Conservation (phyloP, 2,113 vertebrate species). For the Coptodon rendalli region DNA sequence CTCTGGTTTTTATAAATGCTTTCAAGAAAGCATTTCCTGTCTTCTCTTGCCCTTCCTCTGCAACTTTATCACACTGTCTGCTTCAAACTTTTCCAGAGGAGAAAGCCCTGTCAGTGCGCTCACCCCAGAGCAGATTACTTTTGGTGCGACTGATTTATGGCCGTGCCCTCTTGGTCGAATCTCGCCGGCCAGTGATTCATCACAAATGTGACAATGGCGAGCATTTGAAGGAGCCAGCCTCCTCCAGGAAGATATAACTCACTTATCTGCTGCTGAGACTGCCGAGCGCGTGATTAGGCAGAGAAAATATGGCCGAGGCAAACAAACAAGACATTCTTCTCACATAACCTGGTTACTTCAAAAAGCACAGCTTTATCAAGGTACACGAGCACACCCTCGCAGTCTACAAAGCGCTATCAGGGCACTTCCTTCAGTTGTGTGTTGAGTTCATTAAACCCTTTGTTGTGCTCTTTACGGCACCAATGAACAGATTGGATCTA, state of each 20-base stretch:
- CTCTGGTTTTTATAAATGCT: not conserved
- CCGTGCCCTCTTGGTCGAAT: constrained; percentile 7
- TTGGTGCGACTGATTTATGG: constrained; percentile 35
- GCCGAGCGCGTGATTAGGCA: constrained; percentile 16
- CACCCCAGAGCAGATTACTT: not conserved
- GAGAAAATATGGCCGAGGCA: constrained; percentile 18
- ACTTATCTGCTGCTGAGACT: constrained; percentile 39
- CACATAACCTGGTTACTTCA: constrained; percentile 5
- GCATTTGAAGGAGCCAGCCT: not conserved
- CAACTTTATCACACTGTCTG: not conserved
- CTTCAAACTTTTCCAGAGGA: not conserved
- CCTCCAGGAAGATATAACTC: constrained; percentile 49
- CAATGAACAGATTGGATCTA: not conserved
- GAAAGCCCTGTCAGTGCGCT: not conserved
- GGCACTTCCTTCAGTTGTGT: constrained; percentile 28
- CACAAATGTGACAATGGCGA: constrained; percentile 20
- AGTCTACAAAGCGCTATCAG: constrained; percentile 1
- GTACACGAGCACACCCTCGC: not conserved
- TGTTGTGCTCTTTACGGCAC: constrained; percentile 16
- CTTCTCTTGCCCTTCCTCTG: constrained; percentile 7
- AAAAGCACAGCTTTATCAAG: constrained; percentile 1
- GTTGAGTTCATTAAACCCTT: constrained; percentile 17
- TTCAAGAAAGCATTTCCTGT: constrained; percentile 66
- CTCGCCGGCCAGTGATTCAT: constrained; percentile 24
- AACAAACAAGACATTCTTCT: constrained; percentile 41